Conservation (phyloP, 2,888 invertebrate species). For the Drosophila macrothrix region DNA sequence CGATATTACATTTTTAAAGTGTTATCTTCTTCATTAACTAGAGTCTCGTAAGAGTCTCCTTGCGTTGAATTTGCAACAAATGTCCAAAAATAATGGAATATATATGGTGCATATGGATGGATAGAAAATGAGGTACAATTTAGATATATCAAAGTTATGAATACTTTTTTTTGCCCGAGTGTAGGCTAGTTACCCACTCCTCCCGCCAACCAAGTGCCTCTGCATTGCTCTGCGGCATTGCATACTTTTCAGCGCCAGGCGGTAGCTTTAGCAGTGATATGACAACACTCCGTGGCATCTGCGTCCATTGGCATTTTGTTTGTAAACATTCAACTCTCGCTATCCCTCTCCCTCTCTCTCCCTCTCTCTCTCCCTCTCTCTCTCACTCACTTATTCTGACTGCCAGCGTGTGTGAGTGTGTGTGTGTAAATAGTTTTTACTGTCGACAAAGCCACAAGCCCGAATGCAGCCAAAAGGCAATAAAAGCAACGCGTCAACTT, state of each 20-base stretch:
- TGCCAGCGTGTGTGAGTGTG: conserved; percentile 33
- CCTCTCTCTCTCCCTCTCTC: conserved; percentile 5
- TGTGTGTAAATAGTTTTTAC: conserved; percentile 73
- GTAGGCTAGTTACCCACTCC: not conserved
- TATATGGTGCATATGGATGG: not conserved
- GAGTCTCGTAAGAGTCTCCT: not conserved
- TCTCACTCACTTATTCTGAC: not conserved
- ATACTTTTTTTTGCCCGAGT: not conserved
- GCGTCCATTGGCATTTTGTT: conserved; percentile 78
- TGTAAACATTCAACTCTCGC: conserved; percentile 58
- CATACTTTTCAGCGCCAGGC: conserved; percentile 70
- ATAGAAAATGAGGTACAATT: not conserved
- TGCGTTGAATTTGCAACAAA: not conserved
- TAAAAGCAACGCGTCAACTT: conserved; percentile 74
- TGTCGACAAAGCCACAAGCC: conserved; percentile 36
- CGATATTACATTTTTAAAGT: not conserved
- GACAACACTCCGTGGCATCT: conserved; percentile 59
- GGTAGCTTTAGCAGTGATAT: conserved; percentile 71
- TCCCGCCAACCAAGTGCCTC: not conserved
- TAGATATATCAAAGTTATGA: not conserved
- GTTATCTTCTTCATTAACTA: not conserved
- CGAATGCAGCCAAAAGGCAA: conserved; percentile 65
- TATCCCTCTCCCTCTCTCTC: not conserved
- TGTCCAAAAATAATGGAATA: not conserved
- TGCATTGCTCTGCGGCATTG: conserved; percentile 32